Base-by-base conservation (phyloP, 2,888 invertebrate species). In the Cheilosia grossa region DNA sequence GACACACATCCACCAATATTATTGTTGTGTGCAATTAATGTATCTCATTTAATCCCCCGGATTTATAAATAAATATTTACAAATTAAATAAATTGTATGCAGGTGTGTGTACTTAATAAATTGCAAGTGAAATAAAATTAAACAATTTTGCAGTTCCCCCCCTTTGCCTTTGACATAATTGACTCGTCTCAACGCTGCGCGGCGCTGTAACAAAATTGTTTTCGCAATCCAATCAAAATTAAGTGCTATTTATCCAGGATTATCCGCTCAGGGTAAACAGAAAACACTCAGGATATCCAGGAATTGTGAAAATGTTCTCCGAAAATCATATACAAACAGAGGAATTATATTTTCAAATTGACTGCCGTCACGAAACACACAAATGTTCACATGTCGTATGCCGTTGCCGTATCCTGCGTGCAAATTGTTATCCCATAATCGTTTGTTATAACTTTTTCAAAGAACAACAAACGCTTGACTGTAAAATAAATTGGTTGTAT, bases 211-310 rank as follows among this genome's bases (percentile, higher is more conserved):
- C 19, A n/a, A 59, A 40, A 24, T 42, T 27, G 21, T 37, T 7
- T 6, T 49, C 15, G 27, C 40, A 53, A 42, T 40, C 17, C 53
- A 53, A 53, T 61, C 61, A 53, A n/a, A 61, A 17, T 61, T 61
- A 44, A 59, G 61, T 44, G 51, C 13, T 61, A 53, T 72, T 72
- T 61, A 53, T 53, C 42, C 53, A 33, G 72, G 51, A 61, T 72
- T 61, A 44, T 44, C 61, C 17, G n/a, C 30, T 6, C 61, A 33
- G 19, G 40, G n/a, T 53, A 59, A 72, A 53, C 53, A 53, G 2
- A 42, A 67, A 67, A n/a, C 33, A 47, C 69, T 69, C 44, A 33
- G 30, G 30, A 9, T 27, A 27, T 30, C 30, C 30, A 30, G 4
- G 47, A 10, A 56, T 56, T 44, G 47, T 27, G 70, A 37, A 70